A percentile compares a stretch with the other conserved stretches of the same genome.
These are phyloP conservation scores for Nerophis ophidion DNA, from an alignment of 2,113 vertebrate species.

Conservation along the genomic window DNA sequence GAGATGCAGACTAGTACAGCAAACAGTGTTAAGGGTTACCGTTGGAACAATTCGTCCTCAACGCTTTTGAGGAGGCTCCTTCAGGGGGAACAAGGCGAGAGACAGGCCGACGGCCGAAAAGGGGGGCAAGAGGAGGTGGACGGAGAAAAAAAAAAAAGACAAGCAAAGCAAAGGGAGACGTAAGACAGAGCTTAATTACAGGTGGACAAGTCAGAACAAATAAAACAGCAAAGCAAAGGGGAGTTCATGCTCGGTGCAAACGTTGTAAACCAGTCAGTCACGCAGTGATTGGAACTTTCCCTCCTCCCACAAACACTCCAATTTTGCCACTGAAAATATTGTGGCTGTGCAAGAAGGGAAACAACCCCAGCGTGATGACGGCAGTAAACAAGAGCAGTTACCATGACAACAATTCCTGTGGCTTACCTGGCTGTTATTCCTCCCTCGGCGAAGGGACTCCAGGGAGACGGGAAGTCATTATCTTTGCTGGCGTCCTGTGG, in stretches of 20 bases:
- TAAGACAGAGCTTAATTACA: background rate
- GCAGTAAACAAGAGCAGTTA: slow-evolving; percentile 34
- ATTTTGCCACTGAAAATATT: background rate
- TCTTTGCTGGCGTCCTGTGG: slow-evolving; percentile 83
- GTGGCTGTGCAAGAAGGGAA: background rate
- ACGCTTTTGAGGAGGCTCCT: slow-evolving; percentile 79
- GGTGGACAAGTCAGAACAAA: background rate
- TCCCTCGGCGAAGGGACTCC: slow-evolving; percentile 87
- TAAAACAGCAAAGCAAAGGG: background rate
- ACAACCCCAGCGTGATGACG: background rate
- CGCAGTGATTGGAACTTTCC: background rate
- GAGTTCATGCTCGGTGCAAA: background rate
- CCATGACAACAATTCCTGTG: slow-evolving; percentile 48
- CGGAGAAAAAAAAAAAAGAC: background rate
- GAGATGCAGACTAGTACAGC: slow-evolving; percentile 12
- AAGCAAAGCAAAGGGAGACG: slow-evolving; percentile 4
- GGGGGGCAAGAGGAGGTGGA: background rate
- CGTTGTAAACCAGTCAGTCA: slow-evolving; percentile 2
- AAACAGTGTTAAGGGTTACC: slow-evolving; percentile 67
- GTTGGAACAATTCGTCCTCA: slow-evolving; percentile 79
- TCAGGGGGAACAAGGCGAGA: slow-evolving; percentile 43
- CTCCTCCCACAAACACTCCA: background rate
- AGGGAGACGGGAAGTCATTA: slow-evolving; percentile 81
- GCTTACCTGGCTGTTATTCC: slow-evolving; percentile 80
- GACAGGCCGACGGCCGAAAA: slow-evolving; percentile 12